A percentile compares a stretch with the other conserved stretches of the same genome.
These are phyloP conservation scores for Dendrocopos noguchii DNA, from an alignment of 2,113 vertebrate species.

Conservation along the genomic window DNA sequence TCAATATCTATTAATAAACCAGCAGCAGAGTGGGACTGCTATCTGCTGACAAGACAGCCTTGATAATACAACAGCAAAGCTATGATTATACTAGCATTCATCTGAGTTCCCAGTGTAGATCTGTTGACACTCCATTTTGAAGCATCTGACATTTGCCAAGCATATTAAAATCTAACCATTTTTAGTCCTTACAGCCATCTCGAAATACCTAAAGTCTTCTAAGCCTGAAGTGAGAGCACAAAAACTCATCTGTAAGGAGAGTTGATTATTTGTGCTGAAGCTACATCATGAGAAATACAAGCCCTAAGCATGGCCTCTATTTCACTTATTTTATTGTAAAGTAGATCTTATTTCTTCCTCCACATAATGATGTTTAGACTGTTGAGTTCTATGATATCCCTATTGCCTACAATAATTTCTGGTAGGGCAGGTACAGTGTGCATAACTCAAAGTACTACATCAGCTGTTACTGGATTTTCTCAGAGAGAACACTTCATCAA, in stretches of 20 bases:
- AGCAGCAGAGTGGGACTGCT: constrained; percentile 67
- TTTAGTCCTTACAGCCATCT: not conserved
- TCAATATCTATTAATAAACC: constrained; percentile 78
- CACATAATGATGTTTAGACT: not conserved
- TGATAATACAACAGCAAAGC: constrained; percentile 68
- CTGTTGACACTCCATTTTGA: constrained; percentile 31
- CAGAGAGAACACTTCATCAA: not conserved
- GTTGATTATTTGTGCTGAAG: not conserved
- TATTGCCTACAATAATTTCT: not conserved
- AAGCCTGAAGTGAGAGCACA: not conserved
- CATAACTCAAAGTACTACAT: not conserved
- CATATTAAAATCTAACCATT: not conserved
- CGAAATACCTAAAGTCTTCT: not conserved
- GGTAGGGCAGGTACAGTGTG: not conserved
- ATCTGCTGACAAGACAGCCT: constrained; percentile 73
- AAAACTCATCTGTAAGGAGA: not conserved
- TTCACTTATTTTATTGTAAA: not conserved
- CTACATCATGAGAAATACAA: not conserved
- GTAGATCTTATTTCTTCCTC: not conserved
- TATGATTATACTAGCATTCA: constrained; percentile 58
- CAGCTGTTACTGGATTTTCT: not conserved
- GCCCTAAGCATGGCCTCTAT: not conserved
- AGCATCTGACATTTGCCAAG: not conserved
- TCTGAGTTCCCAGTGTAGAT: constrained; percentile 38
- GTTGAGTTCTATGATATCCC: not conserved